Percentiles rank a stretch among this genome's conserved stretches.
These are phyloP conservation scores for Pelochelys cantorii DNA, from an alignment of 2,797 vertebrate genomes.

Conservation along the genomic window DNA sequence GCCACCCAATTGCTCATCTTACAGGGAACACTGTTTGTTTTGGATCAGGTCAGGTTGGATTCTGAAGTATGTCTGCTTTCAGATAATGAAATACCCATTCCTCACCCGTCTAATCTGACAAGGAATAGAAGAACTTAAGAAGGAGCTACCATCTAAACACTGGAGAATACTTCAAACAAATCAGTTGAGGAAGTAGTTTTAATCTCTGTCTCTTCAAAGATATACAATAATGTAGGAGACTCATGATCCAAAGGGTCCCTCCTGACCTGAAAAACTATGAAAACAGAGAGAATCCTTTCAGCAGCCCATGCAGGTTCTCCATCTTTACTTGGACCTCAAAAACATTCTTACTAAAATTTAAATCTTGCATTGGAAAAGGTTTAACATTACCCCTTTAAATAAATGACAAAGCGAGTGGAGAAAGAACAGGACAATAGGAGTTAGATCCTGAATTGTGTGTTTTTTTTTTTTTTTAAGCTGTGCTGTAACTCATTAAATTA, in stretches of 20 bases:
- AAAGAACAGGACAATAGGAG: background rate
- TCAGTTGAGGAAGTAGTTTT: background rate
- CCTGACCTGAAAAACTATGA: background rate
- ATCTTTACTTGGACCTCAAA: background rate
- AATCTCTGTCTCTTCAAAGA: too few relatives aligned
- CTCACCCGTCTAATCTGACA: background rate
- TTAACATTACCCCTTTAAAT: background rate
- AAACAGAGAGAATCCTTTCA: background rate
- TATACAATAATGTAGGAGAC: background rate
- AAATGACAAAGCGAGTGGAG: background rate
- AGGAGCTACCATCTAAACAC: slow-evolving; percentile 24
- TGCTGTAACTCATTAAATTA: background rate
- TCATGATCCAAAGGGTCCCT: background rate
- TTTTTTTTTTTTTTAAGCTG: background rate
- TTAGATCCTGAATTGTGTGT: background rate
- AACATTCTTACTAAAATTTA: background rate
- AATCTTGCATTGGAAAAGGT: background rate
- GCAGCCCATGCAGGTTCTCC: background rate
- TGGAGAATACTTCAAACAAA: background rate
- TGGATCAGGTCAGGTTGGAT: slow-evolving; percentile 5
- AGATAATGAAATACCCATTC: background rate
- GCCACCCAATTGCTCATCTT: too few relatives aligned
- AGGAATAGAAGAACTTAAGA: background rate
- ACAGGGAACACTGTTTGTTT: background rate
- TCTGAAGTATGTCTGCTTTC: slow-evolving; percentile 8